Base-by-base conservation (phyloP, 2,888 invertebrate genomes). In the Idaea aversata region DNA sequence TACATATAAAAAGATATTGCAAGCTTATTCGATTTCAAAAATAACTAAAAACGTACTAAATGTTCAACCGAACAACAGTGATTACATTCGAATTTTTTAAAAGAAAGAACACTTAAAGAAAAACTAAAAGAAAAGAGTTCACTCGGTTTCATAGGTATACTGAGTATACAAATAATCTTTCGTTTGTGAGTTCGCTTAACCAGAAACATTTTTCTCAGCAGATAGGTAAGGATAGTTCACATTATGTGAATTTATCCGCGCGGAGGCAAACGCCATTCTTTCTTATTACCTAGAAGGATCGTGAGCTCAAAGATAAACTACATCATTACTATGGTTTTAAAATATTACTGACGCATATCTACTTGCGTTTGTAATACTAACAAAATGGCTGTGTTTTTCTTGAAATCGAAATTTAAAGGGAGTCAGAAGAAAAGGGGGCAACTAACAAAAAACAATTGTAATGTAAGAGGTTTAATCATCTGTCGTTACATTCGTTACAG, bases 231-330 rank as follows among this genome's bases (percentile, higher is more conserved):
- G 70, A 79, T 72, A 72, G 71, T 74, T 69, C 68, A 69, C 79
- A 76, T 82, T 81, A 81, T 73, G 65, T 76, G 75, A 75, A 82
- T 82, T 82, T 82, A 82, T 82, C 77, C 72, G 65, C 67, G 74
- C 75, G 72, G 75, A 76, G 72, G 75, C 65, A 64, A 25, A 70
- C 69, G 70, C 77, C 75, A 81, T 82, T 82, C 78, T 77, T 82
- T 81, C 77, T 73, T 71, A 82, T 82, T 80, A 82, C 75, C 67
- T 68, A 71, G 64, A 68, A 72, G 70, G 61, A 67, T 13, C 47
- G 47, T 47, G 47, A 47, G 47, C 47, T 47, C 47, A 47, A 47
- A 47, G 47, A 47, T 47, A 47, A 47, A 47, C 47, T 47, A 47
- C 47, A 47, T 47, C 47, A 47, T 47, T 47, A 47, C 13, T 47